Evolutionary conservation across 2,797 vertebrate genomes (phyloP).

Genomic region (Astyanax mexicanus): DNA sequence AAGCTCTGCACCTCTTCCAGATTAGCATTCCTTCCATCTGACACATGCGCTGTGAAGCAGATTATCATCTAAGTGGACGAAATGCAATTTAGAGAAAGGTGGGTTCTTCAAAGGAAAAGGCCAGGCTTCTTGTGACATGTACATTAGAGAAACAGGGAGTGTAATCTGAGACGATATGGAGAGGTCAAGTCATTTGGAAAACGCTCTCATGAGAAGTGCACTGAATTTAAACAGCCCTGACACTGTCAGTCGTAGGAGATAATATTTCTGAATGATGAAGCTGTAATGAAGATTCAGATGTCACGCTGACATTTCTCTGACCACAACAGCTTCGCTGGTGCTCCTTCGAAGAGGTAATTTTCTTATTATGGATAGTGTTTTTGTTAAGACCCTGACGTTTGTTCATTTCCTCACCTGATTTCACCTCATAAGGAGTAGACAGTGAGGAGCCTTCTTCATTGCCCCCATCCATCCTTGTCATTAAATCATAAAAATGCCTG

Average conservation of each 20-base stretch:
- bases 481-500: constrained; percentile 57
- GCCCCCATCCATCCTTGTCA: constrained; percentile 47
- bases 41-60: constrained; percentile 87
- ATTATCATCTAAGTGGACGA: constrained; percentile 87
- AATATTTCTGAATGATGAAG: constrained; percentile 26
- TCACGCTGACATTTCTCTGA: constrained; percentile 16
- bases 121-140: constrained; percentile 33
- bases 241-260: constrained; percentile 23
- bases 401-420: constrained; percentile 58
- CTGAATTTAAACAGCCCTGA: constrained; percentile 35
- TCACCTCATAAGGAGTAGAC: constrained; percentile 54
- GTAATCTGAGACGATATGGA: constrained; percentile 48
- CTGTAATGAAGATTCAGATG: constrained; percentile 18
- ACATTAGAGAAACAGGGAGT: constrained; percentile 29
- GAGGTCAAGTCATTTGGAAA: constrained; percentile 33
- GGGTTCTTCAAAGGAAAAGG: constrained; percentile 49
- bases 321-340: constrained; percentile 30
- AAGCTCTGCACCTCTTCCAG: constrained; percentile 90
- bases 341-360: constrained; percentile 29
- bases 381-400: constrained; percentile 39
- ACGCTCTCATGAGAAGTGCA: constrained; percentile 14
- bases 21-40: constrained; percentile 95
- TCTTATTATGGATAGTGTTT: not conserved
- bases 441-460: constrained; percentile 53
- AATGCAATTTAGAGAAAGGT: constrained; percentile 59